Base-by-base conservation (phyloP, 30 jellyfish, hydroid and myxozoan genomes). In the Rhopilema esculentum region DNA sequence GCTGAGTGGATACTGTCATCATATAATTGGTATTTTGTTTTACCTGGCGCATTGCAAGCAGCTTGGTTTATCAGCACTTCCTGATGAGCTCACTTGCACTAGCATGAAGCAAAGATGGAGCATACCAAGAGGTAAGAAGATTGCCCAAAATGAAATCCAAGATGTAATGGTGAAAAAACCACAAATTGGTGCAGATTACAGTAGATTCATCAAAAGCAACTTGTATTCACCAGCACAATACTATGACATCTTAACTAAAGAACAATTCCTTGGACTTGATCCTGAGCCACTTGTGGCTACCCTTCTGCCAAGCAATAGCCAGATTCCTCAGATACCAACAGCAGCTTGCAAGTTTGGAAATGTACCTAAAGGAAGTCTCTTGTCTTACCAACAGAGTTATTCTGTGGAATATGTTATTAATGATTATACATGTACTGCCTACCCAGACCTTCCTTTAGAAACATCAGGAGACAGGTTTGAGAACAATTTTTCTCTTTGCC, bases 41-140 rank as follows among this genome's bases (percentile, higher is more conserved):
- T 69, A 69, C 31, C 27, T 69, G 80, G 80, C 80, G 31, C 80
- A 69, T 69, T 69, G 80, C 53, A 69, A 69, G 52, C 80, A 69
- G 80, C 80, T 69, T 69, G 80, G 80, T 29, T 28, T 69, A 21
- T 18, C 27, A 29, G 80, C 80, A 69, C 9, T 69, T 18, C 80
- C 80, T 16, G 80, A 28, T 69, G 80, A 69, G 31, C 53, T 69
- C 31, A 69, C 80, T 18, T 69, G 80, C 31, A 69, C 80, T 18
- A 69, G 80, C 31, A 23, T 69, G 23, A 23, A 23, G 31, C 80
- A 69, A 62, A 17, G 53, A 12, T 69, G 80, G 80, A 69, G 80
- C 31, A 29, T 69, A 69, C 80, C 80, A 16, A 23, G 53, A 18
- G 80, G 80, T 69, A 69, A 28, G 31, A 69, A 69, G 31, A 69